A percentile compares a stretch with the other conserved stretches of the same genome.
phyloP scores from a whole-genome alignment of 2,113 vertebrate species.

The Pristiophorus japonicus region DNA sequence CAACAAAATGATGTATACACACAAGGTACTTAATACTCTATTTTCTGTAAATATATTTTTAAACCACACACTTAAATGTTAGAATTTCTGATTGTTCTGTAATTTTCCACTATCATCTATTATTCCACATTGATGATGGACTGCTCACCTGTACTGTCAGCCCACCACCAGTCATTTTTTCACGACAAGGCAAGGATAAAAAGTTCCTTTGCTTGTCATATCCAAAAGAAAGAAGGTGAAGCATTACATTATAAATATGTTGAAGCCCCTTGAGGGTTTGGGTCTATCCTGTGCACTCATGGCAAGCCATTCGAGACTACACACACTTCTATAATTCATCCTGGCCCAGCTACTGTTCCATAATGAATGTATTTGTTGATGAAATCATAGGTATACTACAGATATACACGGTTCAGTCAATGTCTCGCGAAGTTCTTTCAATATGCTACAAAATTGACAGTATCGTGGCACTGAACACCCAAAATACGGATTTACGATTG shows the following conservation, averaged over 20 bases:
- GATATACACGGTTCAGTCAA: neutral
- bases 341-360: neutral
- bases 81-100: neutral
- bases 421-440: neutral
- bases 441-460: neutral
- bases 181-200: neutral
- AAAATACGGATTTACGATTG: neutral
- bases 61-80: neutral
- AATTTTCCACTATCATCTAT: neutral
- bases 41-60: neutral
- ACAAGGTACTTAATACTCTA: neutral
- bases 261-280: neutral
- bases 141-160: neutral
- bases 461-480: neutral
- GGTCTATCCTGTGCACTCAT: neutral
- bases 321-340: slow-evolving; percentile 11
- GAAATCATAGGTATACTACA: neutral
- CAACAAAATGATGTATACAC: neutral
- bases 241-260: neutral
- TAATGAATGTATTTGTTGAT: slow-evolving; percentile 28
- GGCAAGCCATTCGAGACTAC: neutral
- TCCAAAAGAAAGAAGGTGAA: neutral
- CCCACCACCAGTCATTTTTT: neutral
- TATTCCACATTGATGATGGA: neutral
- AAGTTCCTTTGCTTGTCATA: neutral